Evolutionary conservation across 2,113 vertebrate genomes (phyloP), one percentile per base, ranked within the genome.

Genomic region (Hiodon tergisus): DNA sequence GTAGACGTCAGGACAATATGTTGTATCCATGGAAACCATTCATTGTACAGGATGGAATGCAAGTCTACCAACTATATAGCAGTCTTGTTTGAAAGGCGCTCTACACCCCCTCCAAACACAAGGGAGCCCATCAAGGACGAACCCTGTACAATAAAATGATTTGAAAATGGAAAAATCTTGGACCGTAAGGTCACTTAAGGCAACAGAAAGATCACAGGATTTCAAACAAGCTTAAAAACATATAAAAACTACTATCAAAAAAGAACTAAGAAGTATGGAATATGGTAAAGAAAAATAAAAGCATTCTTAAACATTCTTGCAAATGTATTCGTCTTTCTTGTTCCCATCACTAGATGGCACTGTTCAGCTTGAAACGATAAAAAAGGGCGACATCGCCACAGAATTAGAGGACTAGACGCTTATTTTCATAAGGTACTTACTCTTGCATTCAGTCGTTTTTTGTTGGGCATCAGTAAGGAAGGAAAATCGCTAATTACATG

Each of bases 1-100:
- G 31, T n/a, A 57, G 50, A 60, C 47, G 2, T 60, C 11, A 17
- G 13, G 6, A 72, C 69, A 71, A 16, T 60, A 17, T 47, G 3
- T 3, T 60, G 70, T 60, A 50, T 72, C 70, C 70, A 72, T 60
- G 70, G 70, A 72, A 72, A 72, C 70, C n/a, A 17, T 48, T 11
- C 51, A 55, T 52, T 50, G 14, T 31, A 52, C 17, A 13, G 3
- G 4, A 7, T n/a, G 14, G 67, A 47, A 5, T n/a, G 10, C 52
- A 11, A 52, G 47, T 53, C 48, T 52, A 69, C 14, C 14, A 14
- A 50, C 47, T n/a, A 69, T 5, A 50, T 51, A 52, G 9, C 6
- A 6, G 3, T 5, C 3, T 17, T 70, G 17, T 55, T 17, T 16
- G 13, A 70, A 70, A 55, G 6, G n/a, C n/a, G 62, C 16, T 62